Base-by-base conservation (phyloP, 2,888 invertebrate genomes). In the Patella pellucida region DNA sequence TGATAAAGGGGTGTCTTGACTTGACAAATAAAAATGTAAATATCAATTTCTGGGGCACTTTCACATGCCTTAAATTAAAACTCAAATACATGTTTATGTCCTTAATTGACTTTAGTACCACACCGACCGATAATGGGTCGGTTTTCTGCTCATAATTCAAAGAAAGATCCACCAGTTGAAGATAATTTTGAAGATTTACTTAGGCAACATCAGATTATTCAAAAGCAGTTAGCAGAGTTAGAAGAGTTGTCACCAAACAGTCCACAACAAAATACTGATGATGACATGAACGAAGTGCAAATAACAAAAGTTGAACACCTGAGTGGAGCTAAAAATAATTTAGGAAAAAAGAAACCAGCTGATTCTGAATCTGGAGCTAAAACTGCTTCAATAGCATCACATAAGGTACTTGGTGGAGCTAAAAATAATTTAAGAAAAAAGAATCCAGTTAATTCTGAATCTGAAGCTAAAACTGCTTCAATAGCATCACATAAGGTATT, bases 191-290 rank as follows among this genome's bases (percentile, higher is more conserved):
- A 82, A 19, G 75, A 73, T 23, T 74, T 85, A 27, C 70, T 84
- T 41, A 71, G 76, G 74, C 78, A 76, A 71, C 83, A 86, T 72
- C 80, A 79, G 74, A 78, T 79, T 52, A 83, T 86, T 12, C 80
- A 83, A 73, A 81, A 81, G 14, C 78, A 83, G 75, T 76, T 85
- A 31, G 84, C 82, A 15, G 73, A 72, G 41, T 76, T 85, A 3
- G 78, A 75, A 52, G 76, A 78, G 41, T 77, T 75, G 27, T 74
- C 73, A 54, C 73, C 72, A 12, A 72, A 76, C 15, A 71, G 76
- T 50, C 70, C 12, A 52, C 19, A 52, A 52, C 23, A 56, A 7
- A 67, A 69, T 15, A 41, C 31, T 12, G 69, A 16, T n/a, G 56
- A n/a, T 19, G 70, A 67, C 52, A 15, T 50, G 31, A 56, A 69